These are phyloP conservation scores for Sciurus niger DNA, from an alignment of 2,113 vertebrate species.

Conservation along the genomic window DNA sequence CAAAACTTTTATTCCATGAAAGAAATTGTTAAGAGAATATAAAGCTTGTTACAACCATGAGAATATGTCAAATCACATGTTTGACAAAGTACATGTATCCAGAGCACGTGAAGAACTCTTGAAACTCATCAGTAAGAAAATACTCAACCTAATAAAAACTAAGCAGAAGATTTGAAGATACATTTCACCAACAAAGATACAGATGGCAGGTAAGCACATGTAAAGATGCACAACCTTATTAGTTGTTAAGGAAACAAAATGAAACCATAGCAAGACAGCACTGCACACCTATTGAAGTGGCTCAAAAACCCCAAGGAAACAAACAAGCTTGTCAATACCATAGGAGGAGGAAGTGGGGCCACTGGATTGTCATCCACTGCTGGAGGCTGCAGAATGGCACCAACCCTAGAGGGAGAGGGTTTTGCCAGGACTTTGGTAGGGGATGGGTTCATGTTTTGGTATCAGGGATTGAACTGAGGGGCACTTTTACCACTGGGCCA, in stretches of 20 bases:
- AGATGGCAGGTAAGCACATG: neutral
- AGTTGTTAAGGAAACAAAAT: neutral
- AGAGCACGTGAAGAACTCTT: neutral
- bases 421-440: neutral
- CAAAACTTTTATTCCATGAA: neutral
- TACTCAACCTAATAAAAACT: neutral
- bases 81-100: no score
- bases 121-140: neutral
- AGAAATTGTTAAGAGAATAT: conserved; percentile 12
- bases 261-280: neutral
- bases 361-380: fast-evolving
- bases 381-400: no score
- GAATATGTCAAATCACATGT: neutral
- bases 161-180: conserved; percentile 15
- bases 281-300: neutral
- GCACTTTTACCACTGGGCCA: no score
- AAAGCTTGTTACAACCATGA: neutral
- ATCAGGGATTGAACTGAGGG: no score
- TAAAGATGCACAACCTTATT: neutral
- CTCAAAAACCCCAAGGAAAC: neutral
- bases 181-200: neutral
- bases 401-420: neutral
- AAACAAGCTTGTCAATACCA: neutral
- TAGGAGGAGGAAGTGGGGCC: neutral
- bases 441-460: no score